Base-by-base conservation (phyloP, 2,797 vertebrate species). In the Corythornis leucogaster region DNA sequence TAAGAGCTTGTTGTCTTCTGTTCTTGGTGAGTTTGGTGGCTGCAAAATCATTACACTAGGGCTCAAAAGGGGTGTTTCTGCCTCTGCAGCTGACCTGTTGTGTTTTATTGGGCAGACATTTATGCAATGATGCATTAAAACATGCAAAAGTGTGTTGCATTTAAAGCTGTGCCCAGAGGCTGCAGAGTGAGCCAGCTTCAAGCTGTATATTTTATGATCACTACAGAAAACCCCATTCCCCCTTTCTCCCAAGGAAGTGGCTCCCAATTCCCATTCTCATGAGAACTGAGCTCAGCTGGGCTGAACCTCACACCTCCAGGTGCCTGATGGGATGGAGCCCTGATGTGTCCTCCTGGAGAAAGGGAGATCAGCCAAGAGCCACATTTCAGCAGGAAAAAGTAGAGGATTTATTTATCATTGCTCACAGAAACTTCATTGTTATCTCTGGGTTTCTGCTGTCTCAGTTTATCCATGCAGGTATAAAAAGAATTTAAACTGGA, bases 111-210 rank as follows among this genome's bases (percentile, higher is more conserved):
- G 8, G 10, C 2, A 0, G 20, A 0, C 5, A 1, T 53, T 57
- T 46, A 48, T 31, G 33, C 33, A 64, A 0, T 1, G 6, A 28
- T 46, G n/a, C 24, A 2, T 58, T 62, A 38, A 66, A 66, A 58
- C 0, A 0, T 48, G 21, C 28, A 3, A 3, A 67, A 24, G 31
- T 5, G 42, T 69, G 57, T 62, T 8, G 3, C 0, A 0, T 58
- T 79, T 50, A 50, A 66, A 76, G 54, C 77, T 84, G 15, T 63
- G 46, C 51, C 73, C 17, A 19, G 58, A 78, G 59, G 69, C 66
- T 76, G 4, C 5, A 3, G n/a, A 4, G 1, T 17, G 48, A 89
- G 54, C 43, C 22, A 28, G 40, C n/a, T 80, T 57, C 4, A 5
- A 53, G 35, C 55, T 7, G 78, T 81, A 0, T 43, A 0, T 68